Evolutionary conservation across 2,113 vertebrate genomes (phyloP), one percentile per base, ranked within the genome.

Genomic region (Piprites chloris): DNA sequence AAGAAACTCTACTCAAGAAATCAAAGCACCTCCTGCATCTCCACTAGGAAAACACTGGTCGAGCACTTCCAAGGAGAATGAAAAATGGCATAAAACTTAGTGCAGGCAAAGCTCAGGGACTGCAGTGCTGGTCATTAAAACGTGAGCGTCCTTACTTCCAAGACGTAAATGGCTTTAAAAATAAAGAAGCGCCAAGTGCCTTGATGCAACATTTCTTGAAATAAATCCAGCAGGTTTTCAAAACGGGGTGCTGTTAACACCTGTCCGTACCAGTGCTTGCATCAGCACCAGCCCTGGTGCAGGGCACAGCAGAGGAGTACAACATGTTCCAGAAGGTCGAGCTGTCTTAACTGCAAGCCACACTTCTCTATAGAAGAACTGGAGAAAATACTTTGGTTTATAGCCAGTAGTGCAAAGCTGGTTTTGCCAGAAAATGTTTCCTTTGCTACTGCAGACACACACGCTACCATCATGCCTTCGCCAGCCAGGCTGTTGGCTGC

Each of bases 121-220:
- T 23, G 56, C 83, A 55, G 47, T 5, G 37, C 39, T 2, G 1
- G 35, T 32, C 68, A 56, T 50, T 53, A 88, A 85, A 82, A 55
- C 15, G 28, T 30, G 39, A 1, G 0, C 21, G 47, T 46, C 90
- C 85, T 75, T 35, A 49, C 52, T 92, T 96, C 73, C 76, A 92
- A 89, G 76, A 75, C 55, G 86, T 77, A 88, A 90, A 80, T 18
- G 56, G 85, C 52, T 94, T 91, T 56, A 94, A 84, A 92, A 92
- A 87, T n/a, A 67, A 81, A 83, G 33, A 89, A 74, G 47, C 37
- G 83, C 72, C 85, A 89, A 88, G 61, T 61, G 85, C 65, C 68
- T 94, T 96, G 92, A 90, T 96, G 93, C 90, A 96, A 96, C 47
- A 18, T 92, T 94, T 92, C 88, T 96, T 95, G 95, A 96, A 93